Base-by-base conservation (phyloP, 2,113 vertebrate species). In the Formicarius rufipectus region DNA sequence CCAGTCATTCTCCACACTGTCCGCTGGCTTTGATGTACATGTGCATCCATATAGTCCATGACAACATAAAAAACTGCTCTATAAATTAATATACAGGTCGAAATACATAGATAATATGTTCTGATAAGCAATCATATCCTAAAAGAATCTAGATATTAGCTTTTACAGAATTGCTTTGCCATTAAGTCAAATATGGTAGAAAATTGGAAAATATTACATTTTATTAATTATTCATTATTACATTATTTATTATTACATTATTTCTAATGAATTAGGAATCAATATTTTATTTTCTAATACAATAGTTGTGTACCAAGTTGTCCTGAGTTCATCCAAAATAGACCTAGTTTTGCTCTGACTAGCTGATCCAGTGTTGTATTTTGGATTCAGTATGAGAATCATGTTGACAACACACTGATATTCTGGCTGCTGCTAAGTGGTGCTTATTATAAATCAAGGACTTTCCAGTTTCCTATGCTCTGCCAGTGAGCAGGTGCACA, bases 51-150 rank as follows among this genome's bases (percentile, higher is more conserved):
- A n/a, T n/a, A 93, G 96, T 94, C 77, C 66, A 85, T 89, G 84
- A 89, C 69, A 85, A 74, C 24, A 84, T 78, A 93, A 97, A 95
- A 88, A 40, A 91, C 77, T 93, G 76, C 75, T 97, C 62, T 90
- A 94, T 79, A 94, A 95, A 97, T 95, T 97, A 96, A 89, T 94
- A 92, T 87, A 89, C 77, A 94, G 83, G 64, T 73, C 76, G 81
- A 60, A 79, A 82, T 90, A 94, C 52, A 93, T 58, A 96, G 68
- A 84, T 89, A 83, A 55, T 82, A 90, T 82, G 68, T 52, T 75
- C 42, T 77, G 52, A 96, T 74, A 78, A 95, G 75, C 87, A 95
- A 92, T 90, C 52, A 88, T 77, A 81, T 87, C 91, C 40, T 49
- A 52, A 56, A 93, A 58, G 67, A 94, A 77, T 62, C 52, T n/a